Evolutionary conservation across 2,888 invertebrate species (phyloP), one percentile per base, ranked within the genome.

Genomic region (Willowsia nigromaculata): DNA sequence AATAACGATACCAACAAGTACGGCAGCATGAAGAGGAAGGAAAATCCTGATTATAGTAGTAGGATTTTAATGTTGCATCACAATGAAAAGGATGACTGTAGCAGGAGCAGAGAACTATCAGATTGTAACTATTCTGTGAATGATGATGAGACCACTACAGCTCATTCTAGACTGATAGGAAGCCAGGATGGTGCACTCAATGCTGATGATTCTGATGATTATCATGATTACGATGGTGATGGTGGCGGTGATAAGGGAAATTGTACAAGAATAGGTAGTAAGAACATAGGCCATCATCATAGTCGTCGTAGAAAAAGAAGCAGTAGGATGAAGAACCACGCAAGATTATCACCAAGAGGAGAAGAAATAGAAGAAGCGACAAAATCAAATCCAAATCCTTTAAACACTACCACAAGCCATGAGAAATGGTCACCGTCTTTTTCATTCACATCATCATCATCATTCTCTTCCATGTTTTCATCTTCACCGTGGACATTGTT

Each of bases 81-180:
- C 25, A 27, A 74, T 9, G 5, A 56, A 3, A 30, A n/a, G 27
- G 30, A 50, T 50, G 56, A 80, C 22, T 59, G 53, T 15, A 50
- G 76, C 43, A 30, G 50, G 6, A 50, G 76, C 43, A 30, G 50
- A n/a, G 50, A 50, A 50, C 7, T 9, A 40, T 37, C 37, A 22
- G 1, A 27, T 37, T 40, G 71, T 43, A 43, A 43, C 71, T 6
- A 71, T 71, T 27, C 40, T 56, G 56, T 22, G 53, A 53, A 76
- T 15, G 33, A 56, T 37, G 59, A 37, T 80, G 59, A 43, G 37
- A 27, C 50, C 27, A 30, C 53, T 33, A 25, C 53, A 65, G 65
- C 85, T 62, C 81, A 71, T 18, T 56, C 25, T 65, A 85, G 89
- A 86, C 89, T 89, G 85, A 89, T 74, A 47, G 83, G 82, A 37